Percentiles rank a stretch among this genome's conserved stretches.
phyloP scores from a whole-genome alignment of 2,113 vertebrate genomes.

The Misgurnus anguillicaudatus region DNA sequence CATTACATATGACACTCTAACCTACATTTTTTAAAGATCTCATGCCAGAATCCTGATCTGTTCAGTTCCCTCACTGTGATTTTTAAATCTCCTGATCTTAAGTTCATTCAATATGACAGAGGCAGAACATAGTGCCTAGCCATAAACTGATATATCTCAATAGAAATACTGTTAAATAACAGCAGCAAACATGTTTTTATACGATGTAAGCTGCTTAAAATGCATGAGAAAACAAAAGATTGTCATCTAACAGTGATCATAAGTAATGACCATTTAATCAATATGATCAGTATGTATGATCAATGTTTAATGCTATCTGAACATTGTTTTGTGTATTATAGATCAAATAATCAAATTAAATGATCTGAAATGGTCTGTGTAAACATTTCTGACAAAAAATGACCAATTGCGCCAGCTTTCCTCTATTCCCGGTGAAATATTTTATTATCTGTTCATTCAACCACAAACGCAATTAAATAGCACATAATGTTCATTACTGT shows the following conservation, averaged over 20 bases:
- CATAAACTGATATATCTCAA: background rate
- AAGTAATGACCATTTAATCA: too few relatives aligned
- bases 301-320: too few relatives aligned
- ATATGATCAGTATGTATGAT: too few relatives aligned
- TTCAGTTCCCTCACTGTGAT: background rate
- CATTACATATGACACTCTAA: conserved; percentile 66
- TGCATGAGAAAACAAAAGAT: background rate
- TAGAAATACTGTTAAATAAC: conserved; percentile 1
- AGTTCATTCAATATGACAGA: background rate
- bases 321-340: too few relatives aligned
- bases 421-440: background rate
- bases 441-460: background rate
- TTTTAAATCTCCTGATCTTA: conserved; percentile 4
- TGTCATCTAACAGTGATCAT: too few relatives aligned
- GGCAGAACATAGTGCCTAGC: background rate
- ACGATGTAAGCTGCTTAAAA: conserved; percentile 1
- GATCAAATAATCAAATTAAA: too few relatives aligned
- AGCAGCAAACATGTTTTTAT: conserved; percentile 15
- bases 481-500: background rate
- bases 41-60: background rate
- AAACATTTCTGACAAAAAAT: too few relatives aligned
- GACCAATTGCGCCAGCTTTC: background rate
- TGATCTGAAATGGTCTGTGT: too few relatives aligned
- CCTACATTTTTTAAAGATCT: conserved; percentile 59
- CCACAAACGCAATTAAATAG: background rate